Evolutionary conservation across 92 coral and sea anemone genomes (phyloP).

Genomic region (Palythoa grandis): DNA sequence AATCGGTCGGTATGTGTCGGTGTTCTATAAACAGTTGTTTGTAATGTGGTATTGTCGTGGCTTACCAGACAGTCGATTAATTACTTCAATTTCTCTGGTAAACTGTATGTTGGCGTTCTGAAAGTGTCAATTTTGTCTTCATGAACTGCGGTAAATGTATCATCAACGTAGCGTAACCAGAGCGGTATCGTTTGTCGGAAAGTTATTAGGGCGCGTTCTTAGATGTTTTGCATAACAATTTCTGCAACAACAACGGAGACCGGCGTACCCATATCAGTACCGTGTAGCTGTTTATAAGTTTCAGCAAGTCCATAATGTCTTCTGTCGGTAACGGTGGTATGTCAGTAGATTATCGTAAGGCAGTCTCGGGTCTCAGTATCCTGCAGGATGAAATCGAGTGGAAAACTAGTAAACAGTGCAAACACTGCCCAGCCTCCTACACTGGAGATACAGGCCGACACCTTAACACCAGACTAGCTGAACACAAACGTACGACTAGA

Average conservation of each 20-base stretch:
- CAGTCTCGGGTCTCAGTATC: slow-evolving; percentile 42
- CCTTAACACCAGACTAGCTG: no score
- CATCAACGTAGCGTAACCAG: slow-evolving; percentile 34
- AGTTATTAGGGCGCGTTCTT: background rate
- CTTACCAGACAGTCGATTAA: background rate
- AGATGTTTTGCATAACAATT: background rate
- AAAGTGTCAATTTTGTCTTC: background rate
- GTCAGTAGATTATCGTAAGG: background rate
- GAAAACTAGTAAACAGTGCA: slow-evolving; percentile 10
- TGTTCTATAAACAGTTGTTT: background rate
- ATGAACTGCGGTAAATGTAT: background rate
- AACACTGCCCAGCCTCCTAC: no score
- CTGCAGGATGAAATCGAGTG: slow-evolving; percentile 46
- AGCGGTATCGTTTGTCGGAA: background rate
- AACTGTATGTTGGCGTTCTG: no score
- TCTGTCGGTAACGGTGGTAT: slow-evolving; percentile 17
- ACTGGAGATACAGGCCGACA: no score
- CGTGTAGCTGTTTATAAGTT: background rate
- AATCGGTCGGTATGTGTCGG: background rate
- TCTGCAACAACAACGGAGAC: slow-evolving; percentile 1
- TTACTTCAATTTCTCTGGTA: no score
- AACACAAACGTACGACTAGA: no score
- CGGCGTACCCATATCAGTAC: background rate
- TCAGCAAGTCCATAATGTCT: slow-evolving; percentile 34
- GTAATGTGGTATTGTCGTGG: background rate